Conservation (phyloP, 2,888 invertebrate genomes). For the Diachrysia chrysitis region DNA sequence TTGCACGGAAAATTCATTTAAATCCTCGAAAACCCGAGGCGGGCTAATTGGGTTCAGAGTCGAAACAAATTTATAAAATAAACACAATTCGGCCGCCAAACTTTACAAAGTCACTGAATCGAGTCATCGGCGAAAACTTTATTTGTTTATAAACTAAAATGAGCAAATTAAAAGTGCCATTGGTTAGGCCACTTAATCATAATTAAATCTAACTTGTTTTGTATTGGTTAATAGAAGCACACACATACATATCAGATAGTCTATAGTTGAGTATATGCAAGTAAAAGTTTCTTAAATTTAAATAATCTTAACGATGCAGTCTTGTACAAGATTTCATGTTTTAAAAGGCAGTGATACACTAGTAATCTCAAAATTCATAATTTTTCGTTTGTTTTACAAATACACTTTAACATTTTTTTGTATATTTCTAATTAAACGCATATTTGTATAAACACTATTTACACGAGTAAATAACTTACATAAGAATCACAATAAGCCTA, state of each 20-base stretch:
- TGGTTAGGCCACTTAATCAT: conserved; percentile 14
- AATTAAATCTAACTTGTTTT: conserved; percentile 8
- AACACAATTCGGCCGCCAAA: conserved; percentile 53
- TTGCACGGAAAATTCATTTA: conserved; percentile 60
- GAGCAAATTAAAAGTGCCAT: conserved; percentile 40
- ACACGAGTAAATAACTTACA: conserved; percentile 20
- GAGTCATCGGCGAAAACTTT: conserved; percentile 45
- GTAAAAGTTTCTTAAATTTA: conserved; percentile 16
- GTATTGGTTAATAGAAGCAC: conserved; percentile 8
- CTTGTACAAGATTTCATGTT: conserved; percentile 44
- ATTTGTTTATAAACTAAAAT: conserved; percentile 43
- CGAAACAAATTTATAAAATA: conserved; percentile 60
- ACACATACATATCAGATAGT: conserved; percentile 10
- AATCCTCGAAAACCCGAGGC: conserved; percentile 57
- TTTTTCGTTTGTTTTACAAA: conserved; percentile 15
- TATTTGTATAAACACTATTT: conserved; percentile 12
- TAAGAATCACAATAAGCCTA: conserved; percentile 54
- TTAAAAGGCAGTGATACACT: conserved; percentile 39
- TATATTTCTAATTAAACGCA: conserved; percentile 16
- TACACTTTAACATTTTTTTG: conserved; percentile 7
- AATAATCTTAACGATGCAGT: conserved; percentile 51
- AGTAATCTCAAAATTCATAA: conserved; percentile 36
- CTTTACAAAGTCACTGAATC: conserved; percentile 52
- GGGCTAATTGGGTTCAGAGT: conserved; percentile 62
- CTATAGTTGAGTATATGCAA: neutral